A percentile compares a stretch with the other conserved stretches of the same genome.
phyloP scores from a whole-genome alignment of 2,797 vertebrate genomes.

The Adrianichthys oophorus region DNA sequence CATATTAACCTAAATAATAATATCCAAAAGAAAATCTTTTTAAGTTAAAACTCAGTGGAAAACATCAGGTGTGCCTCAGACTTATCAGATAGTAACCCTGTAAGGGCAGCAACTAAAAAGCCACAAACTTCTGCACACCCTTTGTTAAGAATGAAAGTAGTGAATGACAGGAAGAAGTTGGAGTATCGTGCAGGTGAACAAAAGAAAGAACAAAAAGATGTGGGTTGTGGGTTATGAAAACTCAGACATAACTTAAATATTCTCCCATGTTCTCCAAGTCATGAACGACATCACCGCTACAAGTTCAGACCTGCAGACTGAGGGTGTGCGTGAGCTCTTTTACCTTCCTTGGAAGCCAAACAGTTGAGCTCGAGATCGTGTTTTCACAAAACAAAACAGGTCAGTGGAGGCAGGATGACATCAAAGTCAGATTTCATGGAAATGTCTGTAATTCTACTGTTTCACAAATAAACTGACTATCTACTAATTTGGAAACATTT shows the following conservation, averaged over 20 bases:
- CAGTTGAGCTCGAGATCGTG: conserved; percentile 19
- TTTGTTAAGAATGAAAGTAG: conserved; percentile 33
- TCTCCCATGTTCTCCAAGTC: conserved; percentile 28
- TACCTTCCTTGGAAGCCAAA: conserved; percentile 36
- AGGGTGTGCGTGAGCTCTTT: conserved; percentile 37
- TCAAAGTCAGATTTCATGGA: background rate
- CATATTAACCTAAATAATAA: no score
- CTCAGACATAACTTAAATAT: conserved; percentile 15
- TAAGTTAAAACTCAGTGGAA: no score
- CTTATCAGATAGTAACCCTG: conserved; percentile 25
- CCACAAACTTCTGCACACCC: conserved; percentile 6
- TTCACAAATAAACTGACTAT: no score
- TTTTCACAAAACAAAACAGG: conserved; percentile 35
- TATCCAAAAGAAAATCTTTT: no score
- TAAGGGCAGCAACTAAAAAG: conserved; percentile 9
- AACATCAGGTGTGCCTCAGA: no score
- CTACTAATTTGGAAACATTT: background rate
- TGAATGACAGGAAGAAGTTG: conserved; percentile 27
- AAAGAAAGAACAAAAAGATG: conserved; percentile 14
- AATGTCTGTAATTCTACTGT: background rate
- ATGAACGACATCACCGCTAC: conserved; percentile 15
- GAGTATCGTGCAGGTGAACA: background rate
- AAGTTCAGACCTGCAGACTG: conserved; percentile 56
- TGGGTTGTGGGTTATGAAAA: conserved; percentile 8
- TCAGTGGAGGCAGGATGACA: background rate